Base-by-base conservation (phyloP, 2,888 invertebrate species). In the Chrysomela aeneicollis region DNA sequence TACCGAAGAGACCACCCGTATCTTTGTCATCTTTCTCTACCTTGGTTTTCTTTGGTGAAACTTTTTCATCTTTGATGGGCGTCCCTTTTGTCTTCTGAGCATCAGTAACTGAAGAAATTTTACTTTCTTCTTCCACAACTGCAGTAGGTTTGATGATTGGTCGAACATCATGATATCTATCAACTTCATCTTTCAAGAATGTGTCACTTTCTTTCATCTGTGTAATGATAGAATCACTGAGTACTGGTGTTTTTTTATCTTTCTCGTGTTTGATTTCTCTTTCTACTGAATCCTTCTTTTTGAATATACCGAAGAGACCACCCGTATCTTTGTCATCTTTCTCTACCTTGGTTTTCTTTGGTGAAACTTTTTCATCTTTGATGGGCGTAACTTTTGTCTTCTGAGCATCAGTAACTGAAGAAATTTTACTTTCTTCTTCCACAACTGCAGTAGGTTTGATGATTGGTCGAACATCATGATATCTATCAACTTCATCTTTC, bases 161-260 rank as follows among this genome's bases (percentile, higher is more conserved):
- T 35, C 62, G 47, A 18, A 68, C 71, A 61, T 73, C 73, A 42
- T 73, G 66, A 59, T 68, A 73, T 42, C 51, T 67, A 10, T 66
- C 67, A 55, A 78, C 58, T 71, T 78, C 77, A 19, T 71, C 65
- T 54, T 66, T 63, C 8, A 77, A 37, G 59, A 77, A 78, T 0
- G 8, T 32, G 26, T 67, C 50, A 61, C 32, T 61, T 22, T 59
- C 57, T n/a, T 26, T 26, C 42, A 51, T 51, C 19, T 51, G 22
- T 49, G 54, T 35, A 5, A 17, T 22, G 12, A 32, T 37, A 19
- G 19, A 49, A 53, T 37, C 47, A 9, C 49, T 62, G n/a, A 52
- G 10, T 54, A 19, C 42, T 53, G 32, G 26, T 54, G 49, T 58
- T 6, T 21, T 19, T 32, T 49, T 32, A 51, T 12, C 19, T 37